These are phyloP conservation scores for Pterophyllum scalare DNA, from an alignment of 2,113 vertebrate species.

Conservation along the genomic window DNA sequence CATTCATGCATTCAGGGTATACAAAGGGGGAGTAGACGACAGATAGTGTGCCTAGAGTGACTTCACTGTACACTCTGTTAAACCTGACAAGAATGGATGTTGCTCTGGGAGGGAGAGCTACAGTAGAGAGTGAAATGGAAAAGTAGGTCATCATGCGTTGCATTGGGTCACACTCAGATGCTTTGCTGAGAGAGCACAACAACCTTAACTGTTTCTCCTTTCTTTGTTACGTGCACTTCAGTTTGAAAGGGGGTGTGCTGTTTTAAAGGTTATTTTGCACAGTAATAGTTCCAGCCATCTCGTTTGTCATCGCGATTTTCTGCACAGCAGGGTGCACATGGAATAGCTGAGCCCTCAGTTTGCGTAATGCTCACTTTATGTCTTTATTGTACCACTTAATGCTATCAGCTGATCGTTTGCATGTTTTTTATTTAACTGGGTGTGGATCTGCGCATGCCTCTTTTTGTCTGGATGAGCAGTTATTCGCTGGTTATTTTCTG, in stretches of 20 bases:
- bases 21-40: constrained; percentile 23
- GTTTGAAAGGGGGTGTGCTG: constrained; percentile 12
- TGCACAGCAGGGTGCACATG: not conserved
- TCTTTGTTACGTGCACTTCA: not conserved
- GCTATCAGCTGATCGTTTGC: constrained; percentile 33
- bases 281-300: not conserved
- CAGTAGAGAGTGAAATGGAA: constrained; percentile 63
- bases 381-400: constrained; percentile 28
- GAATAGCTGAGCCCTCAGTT: constrained; percentile 39
- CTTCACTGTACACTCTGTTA: constrained; percentile 78
- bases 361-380: constrained; percentile 18
- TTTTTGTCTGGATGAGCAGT: constrained; percentile 5
- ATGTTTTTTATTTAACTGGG: constrained; percentile 21
- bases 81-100: constrained; percentile 69
- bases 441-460: constrained; percentile 3
- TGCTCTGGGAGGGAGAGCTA: constrained; percentile 57
- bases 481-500: not conserved
- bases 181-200: constrained; percentile 58
- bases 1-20: constrained; percentile 49
- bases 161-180: constrained; percentile 67
- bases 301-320: not conserved
- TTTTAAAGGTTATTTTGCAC: constrained; percentile 23
- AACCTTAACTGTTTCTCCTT: constrained; percentile 50
- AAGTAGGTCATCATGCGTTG: constrained; percentile 81
- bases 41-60: constrained; percentile 68